A percentile compares a stretch with the other conserved stretches of the same genome.
Evolutionary conservation across 2,888 invertebrate species (phyloP).

Genomic region (Druceiella hillmani): DNA sequence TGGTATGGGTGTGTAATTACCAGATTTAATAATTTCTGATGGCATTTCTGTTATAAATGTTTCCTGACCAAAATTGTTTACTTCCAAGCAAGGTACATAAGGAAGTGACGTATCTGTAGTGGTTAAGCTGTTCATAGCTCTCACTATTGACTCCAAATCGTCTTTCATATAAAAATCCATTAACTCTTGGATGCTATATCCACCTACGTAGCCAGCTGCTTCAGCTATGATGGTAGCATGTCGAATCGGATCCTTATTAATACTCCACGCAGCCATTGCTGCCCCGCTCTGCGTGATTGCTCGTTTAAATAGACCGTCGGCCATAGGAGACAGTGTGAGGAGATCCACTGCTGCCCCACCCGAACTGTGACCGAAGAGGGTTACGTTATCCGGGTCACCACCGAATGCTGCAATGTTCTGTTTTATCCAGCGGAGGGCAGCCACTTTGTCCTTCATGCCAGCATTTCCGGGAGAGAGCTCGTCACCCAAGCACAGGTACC

Average conservation of each 20-base stretch:
- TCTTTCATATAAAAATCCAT: no score
- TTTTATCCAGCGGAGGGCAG: slow-evolving; percentile 39
- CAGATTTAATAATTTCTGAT: no score
- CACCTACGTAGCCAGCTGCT: no score
- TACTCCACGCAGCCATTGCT: slow-evolving; percentile 38
- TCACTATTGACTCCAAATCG: no score
- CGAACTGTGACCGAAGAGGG: slow-evolving; percentile 38
- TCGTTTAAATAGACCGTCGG: slow-evolving; percentile 35
- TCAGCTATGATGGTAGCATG: no score
- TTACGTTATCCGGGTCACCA: slow-evolving; percentile 37
- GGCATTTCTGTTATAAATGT: no score
- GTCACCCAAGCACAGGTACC: slow-evolving; percentile 36
- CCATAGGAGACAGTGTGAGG: slow-evolving; percentile 32
- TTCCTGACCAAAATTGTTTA: no score
- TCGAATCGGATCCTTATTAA: slow-evolving; percentile 43
- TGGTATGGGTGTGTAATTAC: no score
- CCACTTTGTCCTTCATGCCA: slow-evolving; percentile 37
- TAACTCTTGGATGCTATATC: no score
- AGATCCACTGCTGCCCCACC: slow-evolving; percentile 42
- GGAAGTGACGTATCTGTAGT: no score
- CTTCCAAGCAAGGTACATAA: no score
- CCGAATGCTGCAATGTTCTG: slow-evolving; percentile 43
- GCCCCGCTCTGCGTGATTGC: slow-evolving; percentile 42
- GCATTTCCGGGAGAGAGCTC: slow-evolving; percentile 40
- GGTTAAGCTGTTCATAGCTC: no score